phyloP scores from a whole-genome alignment of 2,797 vertebrate genomes.

The Momotus momota region DNA sequence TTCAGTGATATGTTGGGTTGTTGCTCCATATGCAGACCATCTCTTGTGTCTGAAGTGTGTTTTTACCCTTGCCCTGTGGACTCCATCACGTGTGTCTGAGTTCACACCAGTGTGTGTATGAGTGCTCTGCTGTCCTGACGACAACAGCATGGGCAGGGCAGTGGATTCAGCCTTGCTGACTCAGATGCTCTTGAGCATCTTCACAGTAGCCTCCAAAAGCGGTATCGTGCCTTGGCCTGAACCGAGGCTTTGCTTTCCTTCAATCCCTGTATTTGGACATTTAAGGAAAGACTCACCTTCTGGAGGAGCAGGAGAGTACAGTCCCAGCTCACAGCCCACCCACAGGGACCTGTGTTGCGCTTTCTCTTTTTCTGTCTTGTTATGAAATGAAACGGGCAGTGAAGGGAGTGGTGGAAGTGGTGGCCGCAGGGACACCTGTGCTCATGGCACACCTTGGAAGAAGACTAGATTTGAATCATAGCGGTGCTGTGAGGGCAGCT shows the following conservation, averaged over 20 bases:
- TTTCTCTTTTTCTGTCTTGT: neutral
- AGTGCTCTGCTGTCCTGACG: neutral
- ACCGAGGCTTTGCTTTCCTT: neutral
- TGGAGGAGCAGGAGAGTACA: neutral
- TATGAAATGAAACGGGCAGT: neutral
- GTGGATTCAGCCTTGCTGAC: neutral
- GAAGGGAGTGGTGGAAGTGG: neutral
- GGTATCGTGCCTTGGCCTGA: neutral
- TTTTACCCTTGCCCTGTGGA: neutral
- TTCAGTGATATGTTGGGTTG: neutral
- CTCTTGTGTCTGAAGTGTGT: neutral
- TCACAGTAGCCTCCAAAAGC: neutral
- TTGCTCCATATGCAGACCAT: fast-evolving
- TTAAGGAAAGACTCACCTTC: neutral
- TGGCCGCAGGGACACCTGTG: neutral
- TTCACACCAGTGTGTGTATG: fast-evolving
- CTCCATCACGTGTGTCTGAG: fast-evolving
- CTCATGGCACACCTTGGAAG: neutral
- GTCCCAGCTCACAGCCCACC: neutral
- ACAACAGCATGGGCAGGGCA: fast-evolving
- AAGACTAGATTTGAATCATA: neutral
- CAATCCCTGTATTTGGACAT: fast-evolving
- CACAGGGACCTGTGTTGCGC: fast-evolving
- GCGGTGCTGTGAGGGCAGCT: neutral
- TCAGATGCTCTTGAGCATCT: neutral